These are phyloP conservation scores for Chaetura pelagica DNA, from an alignment of 2,113 vertebrate species.

Conservation along the genomic window DNA sequence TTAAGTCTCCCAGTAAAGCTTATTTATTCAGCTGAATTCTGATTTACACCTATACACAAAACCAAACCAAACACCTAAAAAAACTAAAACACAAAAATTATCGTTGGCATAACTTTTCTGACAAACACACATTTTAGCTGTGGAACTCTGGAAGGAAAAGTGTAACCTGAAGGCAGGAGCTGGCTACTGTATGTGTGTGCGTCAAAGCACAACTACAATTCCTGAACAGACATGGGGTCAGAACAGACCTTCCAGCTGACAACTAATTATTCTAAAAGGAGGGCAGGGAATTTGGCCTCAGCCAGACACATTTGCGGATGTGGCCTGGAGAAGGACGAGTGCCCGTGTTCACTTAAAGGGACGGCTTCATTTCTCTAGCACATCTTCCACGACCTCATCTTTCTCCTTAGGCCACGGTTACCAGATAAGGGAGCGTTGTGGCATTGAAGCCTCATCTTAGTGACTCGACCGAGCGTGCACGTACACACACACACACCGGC, in stretches of 20 bases:
- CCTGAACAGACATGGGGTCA: neutral
- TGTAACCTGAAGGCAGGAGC: neutral
- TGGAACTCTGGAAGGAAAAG: neutral
- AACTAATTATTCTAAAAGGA: neutral
- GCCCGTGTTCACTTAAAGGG: too few relatives aligned
- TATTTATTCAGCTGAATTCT: neutral
- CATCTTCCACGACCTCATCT: neutral
- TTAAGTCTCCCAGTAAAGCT: neutral
- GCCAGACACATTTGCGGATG: neutral
- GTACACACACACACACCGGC: accelerated
- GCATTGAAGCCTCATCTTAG: neutral
- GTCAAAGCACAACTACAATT: neutral
- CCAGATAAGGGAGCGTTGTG: neutral
- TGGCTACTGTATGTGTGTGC: too few relatives aligned
- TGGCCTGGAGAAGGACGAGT: neutral
- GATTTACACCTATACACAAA: neutral
- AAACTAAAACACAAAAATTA: neutral
- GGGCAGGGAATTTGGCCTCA: neutral
- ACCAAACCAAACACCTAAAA: too few relatives aligned
- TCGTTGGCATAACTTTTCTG: neutral
- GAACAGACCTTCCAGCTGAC: neutral
- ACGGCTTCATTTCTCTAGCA: neutral
- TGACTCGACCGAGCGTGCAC: accelerated
- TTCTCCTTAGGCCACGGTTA: neutral
- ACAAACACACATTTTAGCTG: neutral